Conservation (phyloP, 2,797 vertebrate genomes). For the Parauchenoglanis punctatus region DNA sequence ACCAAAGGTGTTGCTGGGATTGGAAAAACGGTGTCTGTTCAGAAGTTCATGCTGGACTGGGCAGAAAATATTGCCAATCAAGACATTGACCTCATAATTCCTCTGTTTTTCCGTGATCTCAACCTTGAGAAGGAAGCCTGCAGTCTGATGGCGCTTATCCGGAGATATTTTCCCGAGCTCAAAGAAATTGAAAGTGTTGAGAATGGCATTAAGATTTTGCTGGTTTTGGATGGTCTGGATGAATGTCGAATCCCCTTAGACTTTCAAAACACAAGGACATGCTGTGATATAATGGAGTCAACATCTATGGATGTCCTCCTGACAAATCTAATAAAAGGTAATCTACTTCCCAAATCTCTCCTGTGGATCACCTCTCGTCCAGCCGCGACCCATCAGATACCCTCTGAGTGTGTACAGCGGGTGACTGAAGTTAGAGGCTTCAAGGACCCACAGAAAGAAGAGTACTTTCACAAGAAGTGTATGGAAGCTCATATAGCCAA, state of each 20-base stretch:
- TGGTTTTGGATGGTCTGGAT: slow-evolving; percentile 48
- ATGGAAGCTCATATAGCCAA: slow-evolving; percentile 8
- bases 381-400: slow-evolving; percentile 39
- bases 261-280: slow-evolving; percentile 25
- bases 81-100: slow-evolving; percentile 32
- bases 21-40: slow-evolving; percentile 44
- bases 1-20: slow-evolving; percentile 42
- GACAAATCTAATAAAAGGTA: slow-evolving; percentile 47
- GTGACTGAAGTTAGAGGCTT: slow-evolving; percentile 47
- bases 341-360: slow-evolving; percentile 36
- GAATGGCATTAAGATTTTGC: slow-evolving; percentile 28
- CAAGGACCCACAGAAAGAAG: slow-evolving; percentile 34
- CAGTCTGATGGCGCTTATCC: slow-evolving; percentile 37
- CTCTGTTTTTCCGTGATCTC: slow-evolving; percentile 42
- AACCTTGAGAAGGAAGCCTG: slow-evolving; percentile 10
- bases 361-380: slow-evolving; percentile 54
- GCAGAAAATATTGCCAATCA: slow-evolving; percentile 31
- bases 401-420: slow-evolving; percentile 35
- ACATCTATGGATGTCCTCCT: slow-evolving; percentile 34
- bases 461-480: slow-evolving; percentile 47
- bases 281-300: slow-evolving; percentile 24
- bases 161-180: slow-evolving; percentile 25
- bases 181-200: slow-evolving; percentile 19
- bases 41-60: slow-evolving; percentile 52
- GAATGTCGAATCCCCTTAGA: slow-evolving; percentile 34